Conservation (phyloP, 2,888 invertebrate genomes). For the Drosophila paucipuncta region DNA sequence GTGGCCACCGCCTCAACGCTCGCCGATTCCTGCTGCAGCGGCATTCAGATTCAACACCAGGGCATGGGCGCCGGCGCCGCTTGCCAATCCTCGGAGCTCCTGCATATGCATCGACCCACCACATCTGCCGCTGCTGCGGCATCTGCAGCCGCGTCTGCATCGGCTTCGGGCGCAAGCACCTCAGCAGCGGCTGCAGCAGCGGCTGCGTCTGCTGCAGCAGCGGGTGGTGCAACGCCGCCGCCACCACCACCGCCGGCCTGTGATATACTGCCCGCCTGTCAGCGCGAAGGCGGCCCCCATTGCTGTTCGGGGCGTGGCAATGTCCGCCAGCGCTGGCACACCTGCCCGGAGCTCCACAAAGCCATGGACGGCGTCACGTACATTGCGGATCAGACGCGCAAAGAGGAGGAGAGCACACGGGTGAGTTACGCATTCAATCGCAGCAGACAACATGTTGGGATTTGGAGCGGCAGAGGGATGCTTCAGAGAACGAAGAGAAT, state of each 20-base stretch:
- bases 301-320: slow-evolving; percentile 86
- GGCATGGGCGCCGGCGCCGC: slow-evolving; percentile 81
- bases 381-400: slow-evolving; percentile 96
- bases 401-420: slow-evolving; percentile 96
- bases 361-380: slow-evolving; percentile 96
- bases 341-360: slow-evolving; percentile 96
- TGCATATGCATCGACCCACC: slow-evolving; percentile 70
- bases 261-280: slow-evolving; percentile 79
- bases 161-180: slow-evolving; percentile 30
- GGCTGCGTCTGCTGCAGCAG: slow-evolving; percentile 57
- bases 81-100: slow-evolving; percentile 80
- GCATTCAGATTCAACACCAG: slow-evolving; percentile 82
- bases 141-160: slow-evolving; percentile 39
- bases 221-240: slow-evolving; percentile 74
- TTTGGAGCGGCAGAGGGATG: background rate
- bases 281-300: slow-evolving; percentile 85
- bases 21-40: slow-evolving; percentile 84
- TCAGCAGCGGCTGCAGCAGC: slow-evolving; percentile 58
- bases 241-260: slow-evolving; percentile 77
- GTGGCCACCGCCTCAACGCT: slow-evolving; percentile 84
- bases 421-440: slow-evolving; percentile 86
- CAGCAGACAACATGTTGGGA: background rate
- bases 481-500: background rate
- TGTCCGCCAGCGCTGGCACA: slow-evolving; percentile 91
- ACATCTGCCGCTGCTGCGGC: slow-evolving; percentile 51